phyloP scores from a whole-genome alignment of 2,797 vertebrate genomes.

The Clarias pachynema region DNA sequence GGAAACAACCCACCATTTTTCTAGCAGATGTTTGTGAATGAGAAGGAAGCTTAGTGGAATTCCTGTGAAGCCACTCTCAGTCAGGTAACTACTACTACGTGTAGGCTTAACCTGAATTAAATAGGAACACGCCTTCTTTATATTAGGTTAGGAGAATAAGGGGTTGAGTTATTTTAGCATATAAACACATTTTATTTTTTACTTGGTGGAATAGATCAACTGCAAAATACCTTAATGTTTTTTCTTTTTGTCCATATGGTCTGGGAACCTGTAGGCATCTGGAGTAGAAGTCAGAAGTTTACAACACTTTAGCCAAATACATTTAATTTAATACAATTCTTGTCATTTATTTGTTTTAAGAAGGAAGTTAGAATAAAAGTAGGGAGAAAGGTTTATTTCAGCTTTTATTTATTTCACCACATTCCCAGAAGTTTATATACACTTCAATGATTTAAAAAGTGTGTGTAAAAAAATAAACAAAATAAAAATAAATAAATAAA shows the following conservation, averaged over 20 bases:
- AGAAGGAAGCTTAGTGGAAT: neutral
- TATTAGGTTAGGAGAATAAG: neutral
- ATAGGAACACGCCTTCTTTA: neutral
- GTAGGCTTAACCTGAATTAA: neutral
- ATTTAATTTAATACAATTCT: no score
- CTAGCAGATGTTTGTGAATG: neutral
- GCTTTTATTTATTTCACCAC: no score
- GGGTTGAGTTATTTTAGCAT: neutral
- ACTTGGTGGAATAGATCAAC: neutral
- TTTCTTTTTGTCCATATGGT: neutral
- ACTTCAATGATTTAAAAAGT: no score
- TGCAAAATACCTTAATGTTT: neutral
- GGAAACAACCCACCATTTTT: neutral
- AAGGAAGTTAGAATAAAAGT: no score
- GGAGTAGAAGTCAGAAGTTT: no score
- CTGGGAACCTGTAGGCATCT: neutral
- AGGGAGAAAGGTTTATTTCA: no score
- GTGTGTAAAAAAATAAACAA: no score
- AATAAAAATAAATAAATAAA: no score
- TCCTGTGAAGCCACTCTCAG: no score
- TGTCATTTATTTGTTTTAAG: no score
- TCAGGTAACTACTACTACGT: neutral
- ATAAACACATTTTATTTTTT: neutral
- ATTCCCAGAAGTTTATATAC: no score
- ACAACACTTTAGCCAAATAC: no score